These are phyloP conservation scores for Anguilla megastoma DNA, from an alignment of 2,797 vertebrate genomes.

Conservation along the genomic window DNA sequence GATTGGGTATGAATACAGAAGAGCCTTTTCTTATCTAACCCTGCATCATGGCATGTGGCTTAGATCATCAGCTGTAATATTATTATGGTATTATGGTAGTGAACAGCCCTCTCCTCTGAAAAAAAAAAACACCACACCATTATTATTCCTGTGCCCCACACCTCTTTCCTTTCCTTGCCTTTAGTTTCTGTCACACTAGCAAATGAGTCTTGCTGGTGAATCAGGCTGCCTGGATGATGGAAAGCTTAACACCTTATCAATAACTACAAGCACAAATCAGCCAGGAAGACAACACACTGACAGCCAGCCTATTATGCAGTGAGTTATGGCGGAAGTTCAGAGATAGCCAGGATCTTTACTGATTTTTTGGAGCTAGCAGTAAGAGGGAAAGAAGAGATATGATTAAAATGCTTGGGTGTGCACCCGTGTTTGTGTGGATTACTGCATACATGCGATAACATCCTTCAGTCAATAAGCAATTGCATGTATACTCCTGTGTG, in stretches of 20 bases:
- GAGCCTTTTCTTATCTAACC: neutral
- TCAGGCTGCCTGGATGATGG: constrained; percentile 8
- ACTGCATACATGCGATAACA: neutral
- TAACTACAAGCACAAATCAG: constrained; percentile 35
- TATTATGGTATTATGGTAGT: neutral
- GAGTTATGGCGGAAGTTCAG: constrained; percentile 19
- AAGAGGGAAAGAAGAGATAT: neutral
- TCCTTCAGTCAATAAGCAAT: neutral
- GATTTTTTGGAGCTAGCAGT: neutral
- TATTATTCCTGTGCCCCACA: neutral
- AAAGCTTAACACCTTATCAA: constrained; percentile 38
- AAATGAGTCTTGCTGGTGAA: constrained; percentile 24
- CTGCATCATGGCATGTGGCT: neutral
- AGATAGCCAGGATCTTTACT: neutral
- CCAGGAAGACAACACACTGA: neutral
- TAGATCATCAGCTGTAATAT: neutral
- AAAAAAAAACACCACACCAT: neutral
- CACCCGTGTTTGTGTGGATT: neutral
- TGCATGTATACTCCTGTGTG: neutral
- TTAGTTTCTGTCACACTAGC: neutral
- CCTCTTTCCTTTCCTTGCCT: neutral
- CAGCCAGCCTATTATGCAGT: constrained; percentile 32
- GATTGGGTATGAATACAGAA: neutral
- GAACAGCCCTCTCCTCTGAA: neutral
- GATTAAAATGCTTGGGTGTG: constrained; percentile 18